Evolutionary conservation across 2,888 invertebrate genomes (phyloP).

Genomic region (Diadromus collaris): DNA sequence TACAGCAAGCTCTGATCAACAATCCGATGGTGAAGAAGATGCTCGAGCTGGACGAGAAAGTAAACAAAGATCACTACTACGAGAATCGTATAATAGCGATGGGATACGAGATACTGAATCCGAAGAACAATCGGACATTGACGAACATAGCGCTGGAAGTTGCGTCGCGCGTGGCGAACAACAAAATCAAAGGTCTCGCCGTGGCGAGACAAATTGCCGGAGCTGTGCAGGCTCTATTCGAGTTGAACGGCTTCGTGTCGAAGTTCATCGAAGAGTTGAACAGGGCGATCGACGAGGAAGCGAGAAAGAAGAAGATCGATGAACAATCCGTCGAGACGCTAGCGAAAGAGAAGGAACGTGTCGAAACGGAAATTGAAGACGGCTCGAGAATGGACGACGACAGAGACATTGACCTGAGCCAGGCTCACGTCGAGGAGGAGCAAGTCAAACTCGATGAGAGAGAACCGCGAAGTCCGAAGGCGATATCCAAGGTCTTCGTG

Average conservation of each 20-base stretch:
- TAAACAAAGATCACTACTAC: slow-evolving; percentile 24
- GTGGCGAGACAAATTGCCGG: not conserved
- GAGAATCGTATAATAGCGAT: slow-evolving; percentile 22
- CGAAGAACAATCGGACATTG: not conserved
- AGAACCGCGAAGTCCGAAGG: not conserved
- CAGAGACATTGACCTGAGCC: not conserved
- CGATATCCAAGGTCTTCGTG: slow-evolving; percentile 5
- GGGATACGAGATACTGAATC: slow-evolving; percentile 7
- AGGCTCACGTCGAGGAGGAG: slow-evolving; percentile 4
- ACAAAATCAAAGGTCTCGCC: not conserved
- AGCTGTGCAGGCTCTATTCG: not conserved
- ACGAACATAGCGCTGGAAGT: not conserved
- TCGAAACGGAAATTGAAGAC: not conserved
- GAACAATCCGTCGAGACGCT: not conserved
- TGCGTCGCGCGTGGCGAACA: slow-evolving; percentile 1
- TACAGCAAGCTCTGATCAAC: slow-evolving; percentile 4
- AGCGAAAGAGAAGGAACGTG: not conserved
- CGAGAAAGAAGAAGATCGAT: not conserved
- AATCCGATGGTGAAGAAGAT: slow-evolving; percentile 24
- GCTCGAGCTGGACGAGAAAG: slow-evolving; percentile 20
- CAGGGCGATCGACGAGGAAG: not conserved
- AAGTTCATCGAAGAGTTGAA: not conserved
- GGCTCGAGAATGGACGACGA: not conserved
- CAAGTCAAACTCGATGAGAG: not conserved
- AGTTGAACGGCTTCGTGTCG: not conserved